A percentile compares a stretch with the other conserved stretches of the same genome.
Evolutionary conservation across 2,113 vertebrate genomes (phyloP).

Genomic region (Psephotus haematonotus): DNA sequence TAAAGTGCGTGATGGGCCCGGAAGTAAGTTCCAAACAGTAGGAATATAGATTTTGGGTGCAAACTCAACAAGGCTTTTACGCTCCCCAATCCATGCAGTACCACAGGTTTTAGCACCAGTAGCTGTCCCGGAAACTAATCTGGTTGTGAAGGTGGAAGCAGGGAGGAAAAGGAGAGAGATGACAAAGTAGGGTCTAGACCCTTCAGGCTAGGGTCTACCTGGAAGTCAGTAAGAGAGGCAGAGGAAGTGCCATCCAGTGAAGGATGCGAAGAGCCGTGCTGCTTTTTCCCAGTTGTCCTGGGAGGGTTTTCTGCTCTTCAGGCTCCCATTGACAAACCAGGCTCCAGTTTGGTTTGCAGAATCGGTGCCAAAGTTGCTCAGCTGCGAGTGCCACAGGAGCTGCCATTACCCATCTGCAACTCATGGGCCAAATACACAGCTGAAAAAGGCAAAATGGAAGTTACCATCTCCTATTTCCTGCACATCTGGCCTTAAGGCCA

Average conservation of each 20-base stretch:
- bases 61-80: neutral
- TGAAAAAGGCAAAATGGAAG: neutral
- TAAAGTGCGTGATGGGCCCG: slow-evolving; percentile 90
- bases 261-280: neutral
- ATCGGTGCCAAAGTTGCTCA: neutral
- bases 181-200: neutral
- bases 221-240: neutral
- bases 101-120: neutral
- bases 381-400: neutral
- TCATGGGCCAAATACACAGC: neutral
- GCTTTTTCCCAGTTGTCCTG: neutral
- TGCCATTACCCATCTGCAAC: neutral
- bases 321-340: neutral
- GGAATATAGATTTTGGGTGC: neutral
- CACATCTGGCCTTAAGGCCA: neutral
- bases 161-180: neutral
- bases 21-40: slow-evolving; percentile 81
- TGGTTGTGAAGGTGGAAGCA: neutral
- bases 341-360: neutral
- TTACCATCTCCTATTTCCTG: neutral
- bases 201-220: neutral
- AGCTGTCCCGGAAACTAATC: neutral
- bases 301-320: neutral
- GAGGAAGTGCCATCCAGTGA: neutral
- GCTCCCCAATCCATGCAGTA: neutral